Base-by-base conservation (phyloP, 2,797 vertebrate species). In the Intellagama lesueurii region DNA sequence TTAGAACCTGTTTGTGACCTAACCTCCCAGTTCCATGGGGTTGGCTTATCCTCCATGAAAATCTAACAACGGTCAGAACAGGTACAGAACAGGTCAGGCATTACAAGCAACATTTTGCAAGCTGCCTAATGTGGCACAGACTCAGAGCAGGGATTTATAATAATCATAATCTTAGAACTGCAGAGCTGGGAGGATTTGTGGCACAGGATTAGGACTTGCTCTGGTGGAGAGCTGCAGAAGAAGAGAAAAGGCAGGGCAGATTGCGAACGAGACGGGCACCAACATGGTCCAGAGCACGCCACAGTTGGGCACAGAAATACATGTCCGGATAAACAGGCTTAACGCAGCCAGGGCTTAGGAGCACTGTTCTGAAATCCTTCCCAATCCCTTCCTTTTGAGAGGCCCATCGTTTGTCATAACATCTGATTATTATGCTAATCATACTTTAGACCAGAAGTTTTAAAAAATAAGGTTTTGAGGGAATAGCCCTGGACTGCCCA, bases 1-100 rank as follows among this genome's bases (percentile, higher is more conserved):
- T 90, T 93, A 52, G 3, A 73, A 16, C 5, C 7, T 83, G 72
- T 90, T 94, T 84, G 40, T 82, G 91, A 88, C 88, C 87, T 90
- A 81, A 76, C 49, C 81, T 83, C 49, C 89, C 80, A 5, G 24
- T 35, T 68, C 40, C 1, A 56, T 85, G 90, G 87, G 64, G 3
- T 73, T 90, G 68, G 32, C 89, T 92, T 78, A 0, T 56, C 32
- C 85, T 70, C 52, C 52, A 4, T 0, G 17, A 83, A 24, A 77
- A 87, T 0, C 77, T 88, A 73, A 6, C 2, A 73, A 6, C 2
- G 1, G 6, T 0, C 4, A 11, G 22, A 22, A 32, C 76, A 77
- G 35, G 8, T 60, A 4, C 16, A 60, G 35, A 35, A 52, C 5
- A 16, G 28, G 28, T 79, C 5, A 30, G 49, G 16, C 60, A 40